Percentiles rank a stretch among this genome's conserved stretches.
Evolutionary conservation across 53 echinoderm and acorn worm species (phyloP).

Genomic region (Actinopyga echinites): DNA sequence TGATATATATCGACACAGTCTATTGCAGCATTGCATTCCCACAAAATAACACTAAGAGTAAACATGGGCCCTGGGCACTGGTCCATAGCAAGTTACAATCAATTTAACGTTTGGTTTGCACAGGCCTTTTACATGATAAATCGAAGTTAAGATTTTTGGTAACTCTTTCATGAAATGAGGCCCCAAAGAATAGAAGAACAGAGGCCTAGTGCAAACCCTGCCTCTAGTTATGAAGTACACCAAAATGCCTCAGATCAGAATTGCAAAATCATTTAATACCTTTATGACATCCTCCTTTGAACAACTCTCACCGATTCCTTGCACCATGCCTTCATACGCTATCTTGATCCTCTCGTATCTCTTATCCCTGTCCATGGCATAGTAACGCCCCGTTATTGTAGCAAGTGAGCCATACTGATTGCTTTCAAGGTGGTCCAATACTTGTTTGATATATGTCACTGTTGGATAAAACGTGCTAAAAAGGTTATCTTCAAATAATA

Average conservation of each 20-base stretch:
- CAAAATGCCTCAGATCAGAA: no score
- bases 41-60: no score
- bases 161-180: no score
- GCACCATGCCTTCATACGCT: conserved; percentile 89
- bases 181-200: no score
- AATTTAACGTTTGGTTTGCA: not conserved
- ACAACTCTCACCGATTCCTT: conserved; percentile 78
- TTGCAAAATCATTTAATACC: no score
- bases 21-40: no score
- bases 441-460: conserved; percentile 91
- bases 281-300: conserved; percentile 75
- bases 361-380: conserved; percentile 99
- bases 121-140: not conserved
- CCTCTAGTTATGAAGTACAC: no score
- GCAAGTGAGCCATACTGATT: conserved; percentile 80
- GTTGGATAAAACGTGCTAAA: not conserved
- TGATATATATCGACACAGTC: no score
- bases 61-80: no score
- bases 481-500: not conserved
- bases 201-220: no score
- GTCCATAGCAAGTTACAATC: no score
- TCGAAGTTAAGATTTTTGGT: not conserved
- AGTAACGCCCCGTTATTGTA: conserved; percentile 91
- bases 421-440: conserved; percentile 68
- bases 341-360: conserved; percentile 83